Base-by-base conservation (phyloP, 2,113 vertebrate genomes). In the Psephotus haematonotus region DNA sequence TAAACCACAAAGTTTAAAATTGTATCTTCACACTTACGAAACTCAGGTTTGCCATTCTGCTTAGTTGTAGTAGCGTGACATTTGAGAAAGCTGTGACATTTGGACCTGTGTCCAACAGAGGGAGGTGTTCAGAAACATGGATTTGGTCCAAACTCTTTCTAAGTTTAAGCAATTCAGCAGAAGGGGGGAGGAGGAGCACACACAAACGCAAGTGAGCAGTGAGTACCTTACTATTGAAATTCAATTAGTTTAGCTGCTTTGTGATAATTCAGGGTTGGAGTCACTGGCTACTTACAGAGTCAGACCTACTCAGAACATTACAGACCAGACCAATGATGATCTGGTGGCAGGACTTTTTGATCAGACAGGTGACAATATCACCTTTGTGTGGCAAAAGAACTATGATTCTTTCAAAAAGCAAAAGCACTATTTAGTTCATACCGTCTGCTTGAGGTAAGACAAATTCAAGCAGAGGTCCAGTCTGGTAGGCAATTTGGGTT, bases 101-200 rank as follows among this genome's bases (percentile, higher is more conserved):
- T 80, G 75, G 59, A 90, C 88, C 57, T 64, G 31, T 68, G 90
- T 93, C 93, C 90, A 91, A 96, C 57, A 96, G 91, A 95, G 92
- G 90, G 93, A 84, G 93, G 77, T 94, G 82, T 84, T 96, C 86
- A 46, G 69, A 88, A 92, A 52, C 14, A 18, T 0, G 0, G 77
- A 92, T 86, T 79, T 69, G 39, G 28, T 84, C 86, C 82, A 94
- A 82, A 92, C 75, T 91, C 91, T 82, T 88, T 82, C 76, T 71
- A 93, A 94, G 84, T 91, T 75, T 93, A 53, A 93, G 63, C 86
- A 91, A 91, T 94, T 90, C 74, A 52, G 1, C 52, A 19, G 29
- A 43, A 64, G 37, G 10, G 20, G 33, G 7, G 14, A n/a, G 15
- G 47, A 37, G 33, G 33, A 28, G n/a, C 43, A 59, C 13, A 1